Base-by-base conservation (phyloP, 2,797 vertebrate species). In the Neosilurus hyrtlii region DNA sequence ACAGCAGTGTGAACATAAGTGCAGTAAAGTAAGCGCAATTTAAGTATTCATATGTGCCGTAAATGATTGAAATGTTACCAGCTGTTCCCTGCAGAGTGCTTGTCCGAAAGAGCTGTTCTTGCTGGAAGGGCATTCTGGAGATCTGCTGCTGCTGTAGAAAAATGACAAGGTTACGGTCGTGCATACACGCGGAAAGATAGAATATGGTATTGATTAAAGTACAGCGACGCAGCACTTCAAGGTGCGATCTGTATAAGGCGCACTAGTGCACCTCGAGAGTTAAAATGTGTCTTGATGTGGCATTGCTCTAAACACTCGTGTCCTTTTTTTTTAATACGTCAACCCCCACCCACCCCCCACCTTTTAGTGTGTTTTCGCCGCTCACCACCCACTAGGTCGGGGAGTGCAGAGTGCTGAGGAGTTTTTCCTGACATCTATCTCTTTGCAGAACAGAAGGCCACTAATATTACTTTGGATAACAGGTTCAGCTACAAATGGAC, bases 371-470 rank as follows among this genome's bases (percentile, higher is more conserved):
- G 72, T 65, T 26, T 87, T 88, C 87, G 88, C 82, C 62, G 65
- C 59, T 75, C 22, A 51, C 35, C 22, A 37, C 26, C 24, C 81
- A 89, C 90, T 93, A 96, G 94, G 94, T 94, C 94, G 93, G 94
- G 89, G 91, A 90, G 90, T 91, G 92, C 93, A 94, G 93, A 89
- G 91, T 90, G 89, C 85, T 89, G 92, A 89, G 68, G 90, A 89
- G 93, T 91, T 91, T 76, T 80, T 22, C 85, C 89, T 86, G 93
- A 90, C 90, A 90, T 91, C 91, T 88, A 87, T 89, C 89, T 90
- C 88, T 77, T 81, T 62, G 52, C 71, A 86, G 85, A 10, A 74
- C 10, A 76, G 26, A 76, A 76, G 20, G 18, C 56, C 56, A 61
- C 20, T 59, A 56, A 68, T 37, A 67, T 56, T 15, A 80, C 52